phyloP scores from a whole-genome alignment of 2,113 vertebrate genomes.

The Tragelaphus scriptus region DNA sequence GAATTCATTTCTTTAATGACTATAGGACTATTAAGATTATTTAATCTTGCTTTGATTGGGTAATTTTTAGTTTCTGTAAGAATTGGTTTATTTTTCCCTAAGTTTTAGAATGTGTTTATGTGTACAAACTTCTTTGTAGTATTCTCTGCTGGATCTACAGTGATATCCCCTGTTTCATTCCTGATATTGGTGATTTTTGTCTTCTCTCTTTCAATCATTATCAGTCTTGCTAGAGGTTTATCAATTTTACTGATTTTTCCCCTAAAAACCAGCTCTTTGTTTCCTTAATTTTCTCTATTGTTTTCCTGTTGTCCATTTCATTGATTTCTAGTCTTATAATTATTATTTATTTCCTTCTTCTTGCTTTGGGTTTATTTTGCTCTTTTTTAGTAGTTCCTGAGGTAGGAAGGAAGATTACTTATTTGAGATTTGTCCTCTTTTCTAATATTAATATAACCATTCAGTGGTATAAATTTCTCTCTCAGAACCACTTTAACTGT shows the following conservation, averaged over 20 bases:
- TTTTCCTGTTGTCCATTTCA: not conserved
- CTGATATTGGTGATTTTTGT: not conserved
- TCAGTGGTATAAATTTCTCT: not conserved
- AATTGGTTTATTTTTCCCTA: not conserved
- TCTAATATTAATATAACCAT: not conserved
- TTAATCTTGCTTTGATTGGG: constrained; percentile 8
- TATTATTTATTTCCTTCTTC: not conserved
- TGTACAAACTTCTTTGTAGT: not conserved
- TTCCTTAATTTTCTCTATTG: not conserved
- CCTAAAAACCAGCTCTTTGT: not conserved
- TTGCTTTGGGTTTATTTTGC: not conserved
- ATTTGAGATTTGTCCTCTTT: not conserved
- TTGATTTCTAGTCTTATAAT: not conserved
- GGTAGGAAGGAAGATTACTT: not conserved
- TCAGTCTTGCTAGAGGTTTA: not conserved
- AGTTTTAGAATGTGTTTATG: not conserved
- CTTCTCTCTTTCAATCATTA: not conserved
- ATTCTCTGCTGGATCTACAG: not conserved
- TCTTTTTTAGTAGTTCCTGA: not conserved
- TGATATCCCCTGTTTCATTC: not conserved
- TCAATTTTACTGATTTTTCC: not conserved
- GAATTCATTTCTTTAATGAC: constrained; percentile 7
- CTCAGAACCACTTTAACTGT: not conserved
- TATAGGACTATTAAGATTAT: not conserved
- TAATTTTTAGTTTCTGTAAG: constrained; percentile 24